phyloP scores from a whole-genome alignment of 2,797 vertebrate genomes.

The Pampus argenteus region DNA sequence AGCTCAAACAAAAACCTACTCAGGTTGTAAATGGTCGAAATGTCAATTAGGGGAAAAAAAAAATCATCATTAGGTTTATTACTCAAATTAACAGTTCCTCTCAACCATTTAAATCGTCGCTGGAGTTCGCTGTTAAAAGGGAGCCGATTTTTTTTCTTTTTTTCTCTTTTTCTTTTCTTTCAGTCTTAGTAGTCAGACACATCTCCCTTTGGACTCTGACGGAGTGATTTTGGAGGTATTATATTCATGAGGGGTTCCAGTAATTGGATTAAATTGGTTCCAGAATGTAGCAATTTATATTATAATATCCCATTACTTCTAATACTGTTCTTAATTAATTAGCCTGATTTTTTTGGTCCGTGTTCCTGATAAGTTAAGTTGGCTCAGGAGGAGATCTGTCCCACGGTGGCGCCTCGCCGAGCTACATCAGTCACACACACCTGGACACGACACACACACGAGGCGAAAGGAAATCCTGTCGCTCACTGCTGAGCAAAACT shows the following conservation, averaged over 20 bases:
- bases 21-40: conserved; percentile 87
- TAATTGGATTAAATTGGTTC: conserved; percentile 94
- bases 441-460: conserved; percentile 55
- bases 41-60: conserved; percentile 83
- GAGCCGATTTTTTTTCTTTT: conserved; percentile 76
- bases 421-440: conserved; percentile 61
- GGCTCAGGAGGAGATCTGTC: conserved; percentile 77
- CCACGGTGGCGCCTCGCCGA: conserved; percentile 40
- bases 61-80: conserved; percentile 86
- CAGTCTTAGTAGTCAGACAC: conserved; percentile 84
- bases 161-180: conserved; percentile 62
- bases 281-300: conserved; percentile 93
- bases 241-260: conserved; percentile 90
- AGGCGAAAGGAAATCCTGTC: conserved; percentile 7
- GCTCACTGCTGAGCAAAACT: not conserved
- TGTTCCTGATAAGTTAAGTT: conserved; percentile 85
- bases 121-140: conserved; percentile 78
- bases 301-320: conserved; percentile 92
- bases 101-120: conserved; percentile 80
- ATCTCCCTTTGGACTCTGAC: conserved; percentile 88
- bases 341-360: conserved; percentile 80
- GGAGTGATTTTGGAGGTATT: conserved; percentile 90
- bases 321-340: conserved; percentile 92
- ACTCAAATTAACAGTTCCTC: conserved; percentile 83
- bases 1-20: conserved; percentile 81